Percentiles rank a stretch among this genome's conserved stretches.
Conservation (phyloP, 1,140 invertebrate species). For the Ceratoteleas bidentatus region DNA sequence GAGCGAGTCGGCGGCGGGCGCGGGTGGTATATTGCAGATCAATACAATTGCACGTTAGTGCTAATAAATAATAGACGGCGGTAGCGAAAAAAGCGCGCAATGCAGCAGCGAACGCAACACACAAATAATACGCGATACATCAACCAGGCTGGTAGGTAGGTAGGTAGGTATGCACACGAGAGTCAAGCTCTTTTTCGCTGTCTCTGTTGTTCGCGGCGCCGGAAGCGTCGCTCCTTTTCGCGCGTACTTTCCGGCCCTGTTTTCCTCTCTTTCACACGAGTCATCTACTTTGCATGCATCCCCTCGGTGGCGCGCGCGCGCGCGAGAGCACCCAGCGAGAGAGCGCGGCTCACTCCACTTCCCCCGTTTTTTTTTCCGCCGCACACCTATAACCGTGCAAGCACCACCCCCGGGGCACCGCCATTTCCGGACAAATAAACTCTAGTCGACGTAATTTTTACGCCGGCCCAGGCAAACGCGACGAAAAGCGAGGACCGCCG, state of each 20-base stretch:
- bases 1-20: slow-evolving; percentile 63
- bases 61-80: slow-evolving; percentile 82
- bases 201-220: slow-evolving; percentile 63
- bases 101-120: slow-evolving; percentile 81
- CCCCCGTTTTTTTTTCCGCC: slow-evolving; percentile 76
- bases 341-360: slow-evolving; percentile 63
- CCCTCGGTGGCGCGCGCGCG: slow-evolving; percentile 48
- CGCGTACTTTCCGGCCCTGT: slow-evolving; percentile 61
- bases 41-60: slow-evolving; percentile 83
- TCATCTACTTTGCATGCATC: slow-evolving; percentile 69
- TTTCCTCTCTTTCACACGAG: slow-evolving; percentile 66
- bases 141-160: slow-evolving; percentile 76
- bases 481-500: slow-evolving; percentile 77
- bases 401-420: slow-evolving; percentile 79
- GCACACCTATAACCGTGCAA: slow-evolving; percentile 78
- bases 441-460: slow-evolving; percentile 82
- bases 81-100: slow-evolving; percentile 81
- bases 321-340: slow-evolving; percentile 31
- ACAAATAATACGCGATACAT: slow-evolving; percentile 82
- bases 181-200: slow-evolving; percentile 68
- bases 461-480: slow-evolving; percentile 75
- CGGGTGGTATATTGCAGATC: slow-evolving; percentile 81
- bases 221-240: slow-evolving; percentile 59
- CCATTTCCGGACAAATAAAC: slow-evolving; percentile 82
- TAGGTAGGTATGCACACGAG: slow-evolving; percentile 64